Evolutionary conservation across 2,888 invertebrate species (phyloP).

Genomic region (Xylophagus ater): DNA sequence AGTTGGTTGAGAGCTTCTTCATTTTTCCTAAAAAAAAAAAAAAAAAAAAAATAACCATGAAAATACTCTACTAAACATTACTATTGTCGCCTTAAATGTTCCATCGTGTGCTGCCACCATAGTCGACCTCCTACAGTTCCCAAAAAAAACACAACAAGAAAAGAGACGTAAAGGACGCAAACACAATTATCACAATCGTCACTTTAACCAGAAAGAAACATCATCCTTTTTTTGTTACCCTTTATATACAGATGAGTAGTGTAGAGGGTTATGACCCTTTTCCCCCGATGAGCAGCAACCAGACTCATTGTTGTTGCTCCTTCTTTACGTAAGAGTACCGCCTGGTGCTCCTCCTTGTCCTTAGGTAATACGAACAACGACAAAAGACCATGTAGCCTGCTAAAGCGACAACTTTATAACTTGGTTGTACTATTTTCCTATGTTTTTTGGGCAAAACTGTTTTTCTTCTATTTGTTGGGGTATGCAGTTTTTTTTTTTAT

Average conservation of each 20-base stretch:
- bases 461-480: background rate
- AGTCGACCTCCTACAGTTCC: no score
- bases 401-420: background rate
- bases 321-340: background rate
- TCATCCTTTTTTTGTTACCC: slow-evolving; percentile 9
- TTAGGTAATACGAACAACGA: no score
- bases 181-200: slow-evolving; percentile 15
- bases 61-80: no score
- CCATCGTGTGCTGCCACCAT: background rate
- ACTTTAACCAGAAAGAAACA: slow-evolving; percentile 13
- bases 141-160: no score
- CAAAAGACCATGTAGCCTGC: background rate
- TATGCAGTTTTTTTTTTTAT: background rate
- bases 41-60: no score
- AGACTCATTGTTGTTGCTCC: background rate
- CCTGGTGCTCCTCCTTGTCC: no score
- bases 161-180: slow-evolving; percentile 13
- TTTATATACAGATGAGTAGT: background rate
- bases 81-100: background rate
- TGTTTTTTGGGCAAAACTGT: background rate
- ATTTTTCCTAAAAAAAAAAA: background rate
- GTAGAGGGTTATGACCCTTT: background rate
- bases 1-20: background rate
- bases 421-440: background rate
- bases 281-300: background rate